Evolutionary conservation across 1,140 invertebrate genomes (phyloP).

Genomic region (Periplaneta americana): DNA sequence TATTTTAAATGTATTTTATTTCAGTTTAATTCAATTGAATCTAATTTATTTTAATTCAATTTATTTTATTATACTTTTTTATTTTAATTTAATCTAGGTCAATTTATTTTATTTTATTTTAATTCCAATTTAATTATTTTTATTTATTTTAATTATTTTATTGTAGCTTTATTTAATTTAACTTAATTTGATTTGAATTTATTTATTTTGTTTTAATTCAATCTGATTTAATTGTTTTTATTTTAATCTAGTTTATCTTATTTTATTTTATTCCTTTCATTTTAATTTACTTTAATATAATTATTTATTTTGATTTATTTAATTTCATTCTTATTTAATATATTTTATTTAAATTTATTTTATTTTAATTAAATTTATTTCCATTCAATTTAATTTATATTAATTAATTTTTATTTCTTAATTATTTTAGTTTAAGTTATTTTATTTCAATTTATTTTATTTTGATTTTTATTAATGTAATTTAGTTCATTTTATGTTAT

Average conservation of each 20-base stretch:
- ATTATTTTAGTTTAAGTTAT: too few species aligned
- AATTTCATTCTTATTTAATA: background rate
- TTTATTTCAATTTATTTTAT: too few species aligned
- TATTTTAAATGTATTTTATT: too few species aligned
- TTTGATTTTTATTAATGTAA: too few species aligned
- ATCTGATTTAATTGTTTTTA: background rate
- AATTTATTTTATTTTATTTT: background rate
- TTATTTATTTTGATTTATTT: background rate
- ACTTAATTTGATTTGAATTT: background rate
- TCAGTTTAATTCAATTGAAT: too few species aligned
- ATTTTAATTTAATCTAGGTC: background rate
- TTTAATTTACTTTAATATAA: background rate
- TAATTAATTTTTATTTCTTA: too few species aligned
- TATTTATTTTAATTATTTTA: background rate
- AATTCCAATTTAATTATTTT: background rate
- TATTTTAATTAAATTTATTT: too few species aligned
- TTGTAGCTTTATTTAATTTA: background rate
- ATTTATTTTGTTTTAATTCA: background rate
- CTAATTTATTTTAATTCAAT: too few species aligned
- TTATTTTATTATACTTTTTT: background rate
- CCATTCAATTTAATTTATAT: too few species aligned
- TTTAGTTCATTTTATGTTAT: too few species aligned
- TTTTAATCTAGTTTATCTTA: background rate
- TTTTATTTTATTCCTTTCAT: background rate
- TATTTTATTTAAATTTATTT: too few species aligned